A percentile compares a stretch with the other conserved stretches of the same genome.
Conservation (phyloP, 2,113 vertebrate species). For the Urocynchramus pylzowi region DNA sequence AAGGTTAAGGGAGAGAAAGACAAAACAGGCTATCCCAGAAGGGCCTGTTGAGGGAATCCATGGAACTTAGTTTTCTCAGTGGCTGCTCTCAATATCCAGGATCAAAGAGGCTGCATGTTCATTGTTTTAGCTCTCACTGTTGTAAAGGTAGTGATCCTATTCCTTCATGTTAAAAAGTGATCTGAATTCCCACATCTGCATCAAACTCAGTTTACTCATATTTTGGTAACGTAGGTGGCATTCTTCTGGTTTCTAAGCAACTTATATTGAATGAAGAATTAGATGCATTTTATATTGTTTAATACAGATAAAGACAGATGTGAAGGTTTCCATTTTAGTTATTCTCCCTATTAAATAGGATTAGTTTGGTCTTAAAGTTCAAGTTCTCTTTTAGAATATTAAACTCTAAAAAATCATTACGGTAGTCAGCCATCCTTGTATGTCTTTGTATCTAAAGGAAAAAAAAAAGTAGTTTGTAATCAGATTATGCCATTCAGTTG, state of each 20-base stretch:
- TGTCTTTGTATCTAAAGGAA: neutral
- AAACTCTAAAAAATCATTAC: neutral
- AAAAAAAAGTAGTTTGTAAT: neutral
- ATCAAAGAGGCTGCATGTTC: neutral
- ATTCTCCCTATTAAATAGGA: neutral
- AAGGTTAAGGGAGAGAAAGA: neutral
- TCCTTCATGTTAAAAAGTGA: neutral
- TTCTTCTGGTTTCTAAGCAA: neutral
- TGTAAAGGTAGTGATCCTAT: neutral
- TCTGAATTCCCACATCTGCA: neutral
- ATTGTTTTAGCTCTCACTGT: neutral
- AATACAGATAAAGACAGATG: neutral
- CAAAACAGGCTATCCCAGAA: neutral
- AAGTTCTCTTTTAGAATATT: neutral
- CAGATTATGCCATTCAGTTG: slow-evolving; percentile 34
- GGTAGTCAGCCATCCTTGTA: neutral
- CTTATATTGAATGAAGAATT: neutral
- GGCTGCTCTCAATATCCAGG: neutral
- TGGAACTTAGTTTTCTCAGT: neutral
- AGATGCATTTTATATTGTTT: neutral
- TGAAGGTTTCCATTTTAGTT: slow-evolving; percentile 7
- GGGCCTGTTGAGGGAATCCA: neutral
- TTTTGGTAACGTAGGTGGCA: neutral
- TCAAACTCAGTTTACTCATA: neutral
- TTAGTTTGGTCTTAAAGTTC: slow-evolving; percentile 45